Percentiles rank a stretch among this genome's conserved stretches.
Evolutionary conservation across 2,113 vertebrate species (phyloP).

Genomic region (Pseudorhombus dupliciocellatus): DNA sequence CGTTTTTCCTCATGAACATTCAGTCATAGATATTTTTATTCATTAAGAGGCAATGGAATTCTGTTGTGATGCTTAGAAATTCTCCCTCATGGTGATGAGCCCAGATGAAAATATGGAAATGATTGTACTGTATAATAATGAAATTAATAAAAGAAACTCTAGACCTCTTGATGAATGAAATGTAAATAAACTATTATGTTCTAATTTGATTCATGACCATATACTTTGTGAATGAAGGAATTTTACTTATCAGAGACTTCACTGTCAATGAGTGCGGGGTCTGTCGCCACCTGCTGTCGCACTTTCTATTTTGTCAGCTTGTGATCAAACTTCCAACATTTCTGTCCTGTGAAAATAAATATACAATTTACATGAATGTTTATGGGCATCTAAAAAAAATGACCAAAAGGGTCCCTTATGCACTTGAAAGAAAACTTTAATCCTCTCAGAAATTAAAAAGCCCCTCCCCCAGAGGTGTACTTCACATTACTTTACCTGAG

Average conservation of each 20-base stretch:
- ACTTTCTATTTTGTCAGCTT: slow-evolving; percentile 49
- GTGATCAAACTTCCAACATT: slow-evolving; percentile 45
- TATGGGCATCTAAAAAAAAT: slow-evolving; percentile 51
- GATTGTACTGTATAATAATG: slow-evolving; percentile 3
- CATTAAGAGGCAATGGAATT: slow-evolving; percentile 27
- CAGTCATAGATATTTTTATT: not conserved
- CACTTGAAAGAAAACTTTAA: slow-evolving; percentile 45
- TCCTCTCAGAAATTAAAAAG: slow-evolving; percentile 44
- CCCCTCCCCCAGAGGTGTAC: slow-evolving; percentile 43
- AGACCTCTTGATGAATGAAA: not conserved
- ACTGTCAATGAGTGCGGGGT: slow-evolving; percentile 16
- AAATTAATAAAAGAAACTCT: slow-evolving; percentile 8
- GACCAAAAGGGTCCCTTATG: slow-evolving; percentile 63
- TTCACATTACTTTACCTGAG: slow-evolving; percentile 73
- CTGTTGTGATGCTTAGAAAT: slow-evolving; percentile 7
- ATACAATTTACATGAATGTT: slow-evolving; percentile 60
- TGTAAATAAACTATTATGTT: slow-evolving; percentile 6
- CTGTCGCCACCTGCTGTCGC: slow-evolving; percentile 15
- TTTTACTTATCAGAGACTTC: slow-evolving; percentile 14
- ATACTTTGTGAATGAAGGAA: slow-evolving; percentile 1
- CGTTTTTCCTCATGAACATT: slow-evolving; percentile 6
- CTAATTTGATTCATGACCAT: slow-evolving; percentile 14
- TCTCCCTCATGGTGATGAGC: not conserved
- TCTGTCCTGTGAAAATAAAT: slow-evolving; percentile 65
- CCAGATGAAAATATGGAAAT: not conserved